Conservation (phyloP, 1,140 invertebrate species). For the Drosophila kikkawai region DNA sequence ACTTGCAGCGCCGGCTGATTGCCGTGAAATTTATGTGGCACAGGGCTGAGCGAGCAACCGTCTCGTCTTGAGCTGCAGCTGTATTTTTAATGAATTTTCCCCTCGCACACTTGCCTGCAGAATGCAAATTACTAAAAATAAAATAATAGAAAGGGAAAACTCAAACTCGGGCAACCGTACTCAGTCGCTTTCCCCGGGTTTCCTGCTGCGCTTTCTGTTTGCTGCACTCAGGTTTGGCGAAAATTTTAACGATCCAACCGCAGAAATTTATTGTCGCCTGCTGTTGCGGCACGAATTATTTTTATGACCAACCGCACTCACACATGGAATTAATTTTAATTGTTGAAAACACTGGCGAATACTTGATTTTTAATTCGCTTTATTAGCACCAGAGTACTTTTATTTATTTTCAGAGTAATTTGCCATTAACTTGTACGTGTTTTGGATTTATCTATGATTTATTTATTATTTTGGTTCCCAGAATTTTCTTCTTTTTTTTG, state of each 20-base stretch:
- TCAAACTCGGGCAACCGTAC: slow-evolving; percentile 2
- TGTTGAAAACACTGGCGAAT: slow-evolving; percentile 39
- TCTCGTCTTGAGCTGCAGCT: slow-evolving; percentile 41
- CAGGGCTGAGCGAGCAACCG: slow-evolving; percentile 33
- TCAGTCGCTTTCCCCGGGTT: slow-evolving; percentile 8
- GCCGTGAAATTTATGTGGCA: slow-evolving; percentile 79
- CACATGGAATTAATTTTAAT: slow-evolving; percentile 24
- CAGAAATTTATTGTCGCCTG: slow-evolving; percentile 49
- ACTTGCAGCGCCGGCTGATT: slow-evolving; percentile 76
- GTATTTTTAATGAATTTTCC: slow-evolving; percentile 70
- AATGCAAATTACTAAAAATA: slow-evolving; percentile 62
- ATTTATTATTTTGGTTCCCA: slow-evolving; percentile 1
- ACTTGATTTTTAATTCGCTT: slow-evolving; percentile 35
- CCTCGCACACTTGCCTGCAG: not conserved
- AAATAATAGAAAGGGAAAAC: not conserved
- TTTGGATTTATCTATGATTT: slow-evolving; percentile 22
- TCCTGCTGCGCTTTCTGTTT: not conserved
- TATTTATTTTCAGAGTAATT: slow-evolving; percentile 24
- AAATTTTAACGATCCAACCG: slow-evolving; percentile 53
- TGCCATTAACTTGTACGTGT: slow-evolving; percentile 15
- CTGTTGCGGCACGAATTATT: slow-evolving; percentile 35
- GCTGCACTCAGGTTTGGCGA: slow-evolving; percentile 40
- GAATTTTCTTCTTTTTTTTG: slow-evolving; percentile 13
- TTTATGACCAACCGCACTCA: slow-evolving; percentile 30
- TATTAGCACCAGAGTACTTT: slow-evolving; percentile 1